phyloP scores from a whole-genome alignment of 1,140 invertebrate genomes.

The Panulirus ornatus region DNA sequence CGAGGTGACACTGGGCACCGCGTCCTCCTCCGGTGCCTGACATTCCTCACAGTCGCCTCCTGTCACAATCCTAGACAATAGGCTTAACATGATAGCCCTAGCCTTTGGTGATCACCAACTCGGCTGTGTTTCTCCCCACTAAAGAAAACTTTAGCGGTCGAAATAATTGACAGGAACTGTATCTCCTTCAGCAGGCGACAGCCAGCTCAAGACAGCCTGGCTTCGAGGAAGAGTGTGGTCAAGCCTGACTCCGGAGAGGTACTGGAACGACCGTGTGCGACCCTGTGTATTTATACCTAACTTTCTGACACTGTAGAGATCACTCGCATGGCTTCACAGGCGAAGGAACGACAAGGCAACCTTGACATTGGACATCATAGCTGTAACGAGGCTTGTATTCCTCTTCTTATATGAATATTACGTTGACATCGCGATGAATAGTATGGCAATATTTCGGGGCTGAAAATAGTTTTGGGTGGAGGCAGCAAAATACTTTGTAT shows the following conservation, averaged over 20 bases:
- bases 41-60: neutral
- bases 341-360: neutral
- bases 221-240: neutral
- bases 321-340: neutral
- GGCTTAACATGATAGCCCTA: slow-evolving; percentile 35
- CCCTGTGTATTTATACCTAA: neutral
- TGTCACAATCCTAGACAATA: slow-evolving; percentile 24
- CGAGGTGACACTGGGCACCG: neutral
- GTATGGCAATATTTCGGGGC: too few species aligned
- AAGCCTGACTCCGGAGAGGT: neutral
- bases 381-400: too few species aligned
- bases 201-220: neutral
- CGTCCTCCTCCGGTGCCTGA: neutral
- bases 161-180: too few species aligned
- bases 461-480: neutral
- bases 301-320: neutral
- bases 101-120: neutral
- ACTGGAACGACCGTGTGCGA: neutral
- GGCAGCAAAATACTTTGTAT: neutral
- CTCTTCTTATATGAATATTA: too few species aligned
- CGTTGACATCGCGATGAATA: too few species aligned
- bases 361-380: too few species aligned
- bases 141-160: neutral
- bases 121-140: neutral
- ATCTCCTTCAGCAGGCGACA: neutral